Evolutionary conservation across 2,888 invertebrate genomes (phyloP), one percentile per base, ranked within the genome.

Genomic region (Spicauda simplicius): DNA sequence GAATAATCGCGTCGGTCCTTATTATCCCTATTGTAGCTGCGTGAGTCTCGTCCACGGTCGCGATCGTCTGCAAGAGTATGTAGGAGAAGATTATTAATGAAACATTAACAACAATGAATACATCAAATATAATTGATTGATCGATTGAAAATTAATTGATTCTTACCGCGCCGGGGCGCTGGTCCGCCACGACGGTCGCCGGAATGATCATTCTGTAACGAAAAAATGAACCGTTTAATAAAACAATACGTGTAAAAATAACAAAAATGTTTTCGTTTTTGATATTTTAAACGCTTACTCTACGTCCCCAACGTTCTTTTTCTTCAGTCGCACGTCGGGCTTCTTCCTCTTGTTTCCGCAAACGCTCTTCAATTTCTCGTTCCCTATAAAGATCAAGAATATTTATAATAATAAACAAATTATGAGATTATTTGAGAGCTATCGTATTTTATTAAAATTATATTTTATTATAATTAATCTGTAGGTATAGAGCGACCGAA

Each of bases 361-460:
- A 91, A 74, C 97, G 95, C 82, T 97, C 97, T 83, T 99, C 99
- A 73, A 99, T 98, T 91, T 98, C 97, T 64, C 97, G 94, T 80
- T 98, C 98, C 76, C 93, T 93, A 70, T 14, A 73, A 57, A 69
- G 12, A 62, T 30, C 54, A 52, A 56, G 25, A 54, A 18, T 48
- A 7, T 33, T 33, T 6, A 8, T 33, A 33, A 33, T 33, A 8
- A 8, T 33, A 33, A 33, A 33, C 6, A 6, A 30, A 30, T 30
- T 30, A n/a, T 33, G 33, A 8, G 33, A 33, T 33, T 33, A 33
- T 33, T 8, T 8, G 33, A 1, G 6, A 33, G 1, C 7, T 6
- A 33, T 33, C 7, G 8, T 33, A 64, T 20, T 54, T 67, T 60
- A 72, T 37, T 37, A 50, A 25, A 25, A 25, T 25, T 25, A 25